Evolutionary conservation across 1,140 invertebrate species (phyloP).

Genomic region (Amphibalanus amphitrite): DNA sequence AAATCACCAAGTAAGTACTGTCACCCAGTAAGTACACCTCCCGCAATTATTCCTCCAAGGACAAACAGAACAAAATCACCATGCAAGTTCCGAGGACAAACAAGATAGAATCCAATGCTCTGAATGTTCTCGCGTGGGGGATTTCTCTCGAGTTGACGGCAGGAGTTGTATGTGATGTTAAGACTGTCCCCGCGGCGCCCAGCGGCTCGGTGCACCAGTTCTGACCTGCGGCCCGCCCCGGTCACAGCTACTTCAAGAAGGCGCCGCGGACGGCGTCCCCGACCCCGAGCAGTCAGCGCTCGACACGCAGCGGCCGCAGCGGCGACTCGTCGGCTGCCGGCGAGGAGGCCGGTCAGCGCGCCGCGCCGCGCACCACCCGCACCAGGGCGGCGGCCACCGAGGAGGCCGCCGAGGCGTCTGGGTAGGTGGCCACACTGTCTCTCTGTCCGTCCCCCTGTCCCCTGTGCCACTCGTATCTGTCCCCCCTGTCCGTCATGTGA

Average conservation of each 20-base stretch:
- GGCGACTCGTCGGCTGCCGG: background rate
- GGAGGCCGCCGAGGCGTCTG: background rate
- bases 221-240: background rate
- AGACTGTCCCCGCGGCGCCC: too few relatives aligned
- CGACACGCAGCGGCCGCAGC: background rate
- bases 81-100: too few relatives aligned
- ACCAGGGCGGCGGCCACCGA: background rate
- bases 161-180: too few relatives aligned
- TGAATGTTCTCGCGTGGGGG: too few relatives aligned
- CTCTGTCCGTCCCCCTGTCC: too few relatives aligned
- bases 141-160: too few relatives aligned
- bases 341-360: background rate
- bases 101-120: too few relatives aligned
- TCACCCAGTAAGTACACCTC: background rate
- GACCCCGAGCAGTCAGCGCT: background rate
- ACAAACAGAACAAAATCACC: constrained; percentile 4
- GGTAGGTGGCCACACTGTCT: too few relatives aligned
- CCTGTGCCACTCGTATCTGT: too few relatives aligned
- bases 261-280: background rate
- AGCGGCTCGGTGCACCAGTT: too few relatives aligned
- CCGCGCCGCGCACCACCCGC: background rate
- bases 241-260: background rate
- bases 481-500: too few relatives aligned
- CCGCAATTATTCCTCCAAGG: background rate
- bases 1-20: constrained; percentile 1